Conservation (phyloP, 1,140 invertebrate species). For the Atta colombica region DNA sequence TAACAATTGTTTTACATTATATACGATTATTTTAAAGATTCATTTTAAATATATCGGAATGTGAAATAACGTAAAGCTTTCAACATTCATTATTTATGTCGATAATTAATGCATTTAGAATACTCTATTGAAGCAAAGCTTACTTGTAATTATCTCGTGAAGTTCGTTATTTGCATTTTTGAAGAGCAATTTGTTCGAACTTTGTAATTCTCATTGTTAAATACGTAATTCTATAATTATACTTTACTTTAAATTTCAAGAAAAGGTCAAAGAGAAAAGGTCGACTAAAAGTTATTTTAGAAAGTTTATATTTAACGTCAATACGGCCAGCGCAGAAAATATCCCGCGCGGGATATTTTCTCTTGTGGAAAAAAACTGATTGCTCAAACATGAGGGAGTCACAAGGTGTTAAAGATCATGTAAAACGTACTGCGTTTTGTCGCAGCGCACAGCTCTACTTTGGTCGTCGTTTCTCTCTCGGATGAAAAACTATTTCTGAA, state of each 20-base stretch:
- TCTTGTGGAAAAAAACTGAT: not conserved
- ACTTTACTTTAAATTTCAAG: not conserved
- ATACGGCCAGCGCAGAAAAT: no score
- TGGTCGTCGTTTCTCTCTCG: not conserved
- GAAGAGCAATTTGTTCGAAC: not conserved
- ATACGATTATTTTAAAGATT: not conserved
- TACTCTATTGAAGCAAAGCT: not conserved
- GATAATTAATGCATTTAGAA: constrained; percentile 2
- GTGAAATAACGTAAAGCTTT: not conserved
- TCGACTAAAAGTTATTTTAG: not conserved
- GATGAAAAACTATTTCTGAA: not conserved
- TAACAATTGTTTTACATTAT: not conserved
- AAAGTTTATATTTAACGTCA: not conserved
- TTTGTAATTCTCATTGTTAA: constrained; percentile 13
- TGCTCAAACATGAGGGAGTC: not conserved
- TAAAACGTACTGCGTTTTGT: not conserved
- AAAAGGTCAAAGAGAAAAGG: not conserved
- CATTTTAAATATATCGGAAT: not conserved
- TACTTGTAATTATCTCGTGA: not conserved
- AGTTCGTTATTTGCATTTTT: not conserved
- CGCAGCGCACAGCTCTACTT: not conserved
- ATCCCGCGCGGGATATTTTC: not conserved
- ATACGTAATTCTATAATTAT: not conserved
- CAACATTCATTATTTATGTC: constrained; percentile 16
- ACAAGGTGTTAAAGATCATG: constrained; percentile 2